Conservation (phyloP, 2,797 vertebrate genomes). For the Lepilemur septentrionalis region DNA sequence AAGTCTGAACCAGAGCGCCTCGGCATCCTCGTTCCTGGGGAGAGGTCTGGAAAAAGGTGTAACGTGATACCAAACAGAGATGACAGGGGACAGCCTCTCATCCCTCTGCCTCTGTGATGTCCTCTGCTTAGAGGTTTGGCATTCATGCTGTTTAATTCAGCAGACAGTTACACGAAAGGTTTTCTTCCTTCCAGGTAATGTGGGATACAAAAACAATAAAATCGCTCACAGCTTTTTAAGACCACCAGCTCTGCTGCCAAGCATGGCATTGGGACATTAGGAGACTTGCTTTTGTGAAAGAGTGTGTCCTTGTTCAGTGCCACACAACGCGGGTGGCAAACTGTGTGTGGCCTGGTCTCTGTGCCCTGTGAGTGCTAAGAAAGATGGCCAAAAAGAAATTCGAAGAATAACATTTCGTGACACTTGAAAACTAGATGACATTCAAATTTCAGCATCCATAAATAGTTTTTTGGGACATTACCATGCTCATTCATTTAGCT, state of each 20-base stretch:
- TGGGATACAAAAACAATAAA: not conserved
- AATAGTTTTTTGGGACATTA: not conserved
- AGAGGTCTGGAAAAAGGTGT: not conserved
- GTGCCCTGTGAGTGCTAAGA: not conserved
- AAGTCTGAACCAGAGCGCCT: fast-evolving
- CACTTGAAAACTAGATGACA: not conserved
- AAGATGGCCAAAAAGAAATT: not conserved
- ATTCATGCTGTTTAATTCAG: not conserved
- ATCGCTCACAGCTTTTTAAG: not conserved
- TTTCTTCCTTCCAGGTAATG: not conserved
- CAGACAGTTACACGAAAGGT: not conserved
- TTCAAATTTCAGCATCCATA: not conserved
- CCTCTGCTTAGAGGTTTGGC: not conserved
- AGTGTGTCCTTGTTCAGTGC: not conserved
- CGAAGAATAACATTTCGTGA: not conserved
- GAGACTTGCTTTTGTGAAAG: not conserved
- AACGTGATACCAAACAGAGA: not conserved
- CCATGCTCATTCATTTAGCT: fast-evolving
- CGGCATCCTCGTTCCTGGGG: fast-evolving
- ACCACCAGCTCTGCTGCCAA: not conserved
- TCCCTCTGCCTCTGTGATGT: not conserved
- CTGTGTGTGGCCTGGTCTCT: not conserved
- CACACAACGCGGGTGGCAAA: not conserved
- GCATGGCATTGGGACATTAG: not conserved
- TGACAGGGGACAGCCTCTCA: not conserved